Base-by-base conservation (phyloP, 2,888 invertebrate genomes). In the Mesorhabditis belari region DNA sequence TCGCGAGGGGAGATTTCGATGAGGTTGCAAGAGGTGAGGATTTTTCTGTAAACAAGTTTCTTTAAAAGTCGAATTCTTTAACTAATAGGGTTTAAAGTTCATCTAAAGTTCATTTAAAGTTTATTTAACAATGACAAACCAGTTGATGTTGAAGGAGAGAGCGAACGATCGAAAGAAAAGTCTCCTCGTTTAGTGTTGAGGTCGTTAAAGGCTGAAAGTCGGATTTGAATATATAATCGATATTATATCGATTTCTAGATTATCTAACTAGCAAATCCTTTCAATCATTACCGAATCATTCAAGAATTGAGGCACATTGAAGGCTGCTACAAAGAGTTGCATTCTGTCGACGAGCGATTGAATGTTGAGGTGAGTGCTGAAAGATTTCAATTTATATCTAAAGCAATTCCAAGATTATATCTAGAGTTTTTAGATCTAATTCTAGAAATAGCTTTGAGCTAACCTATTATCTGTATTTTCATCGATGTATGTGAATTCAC, bases 1-100 rank as follows among this genome's bases (percentile, higher is more conserved):
- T 27, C 69, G 65, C 1, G 70, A 66, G 4, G 68, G 67, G 21
- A 73, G 24, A 4, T 50, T 26, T 4, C 27, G 44, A 25, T 28
- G 54, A 3, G 59, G 50, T 5, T 35, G 44, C 1, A 66, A 57
- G 12, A 66, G 57, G 9, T 21, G 23, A 1, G 63, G 66, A 49
- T 60, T 35, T 35, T 9, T 35, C 44, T 35, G n/a, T 17, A 35
- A n/a, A 35, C n/a, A 9, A 35, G 17, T 6, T n/a, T 17, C 44
- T 35, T 17, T 35, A 17, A 9, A 35, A 35, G 44, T n/a, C n/a
- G n/a, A n/a, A n/a, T n/a, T n/a, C n/a, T n/a, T n/a, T n/a, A n/a
- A n/a, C n/a, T n/a, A n/a, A n/a, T n/a, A n/a, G n/a, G n/a, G n/a
- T n/a, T n/a, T n/a, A n/a, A n/a, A n/a, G n/a, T n/a, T n/a, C n/a